These are phyloP conservation scores for Anastrepha obliqua DNA, from an alignment of 1,140 invertebrate genomes.

Conservation along the genomic window DNA sequence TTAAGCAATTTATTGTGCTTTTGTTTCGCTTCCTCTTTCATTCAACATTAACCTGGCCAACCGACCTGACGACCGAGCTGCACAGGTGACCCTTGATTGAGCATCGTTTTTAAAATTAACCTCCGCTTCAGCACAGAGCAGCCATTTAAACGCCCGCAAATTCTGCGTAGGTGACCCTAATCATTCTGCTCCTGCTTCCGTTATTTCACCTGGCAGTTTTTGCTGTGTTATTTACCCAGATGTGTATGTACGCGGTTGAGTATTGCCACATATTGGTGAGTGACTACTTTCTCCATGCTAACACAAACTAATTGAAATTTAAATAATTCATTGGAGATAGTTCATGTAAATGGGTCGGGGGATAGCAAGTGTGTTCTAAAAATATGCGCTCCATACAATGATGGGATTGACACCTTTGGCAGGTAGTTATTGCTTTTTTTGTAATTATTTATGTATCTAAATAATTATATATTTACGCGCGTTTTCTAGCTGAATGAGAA, in stretches of 20 bases:
- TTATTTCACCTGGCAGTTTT: background rate
- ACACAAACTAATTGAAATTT: background rate
- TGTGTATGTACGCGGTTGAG: background rate
- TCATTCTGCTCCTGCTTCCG: background rate
- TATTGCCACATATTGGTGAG: background rate
- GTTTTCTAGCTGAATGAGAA: too few species aligned
- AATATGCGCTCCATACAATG: too few species aligned
- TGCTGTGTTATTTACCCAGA: too few species aligned
- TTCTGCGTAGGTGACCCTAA: background rate
- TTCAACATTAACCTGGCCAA: background rate
- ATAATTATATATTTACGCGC: too few species aligned
- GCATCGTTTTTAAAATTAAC: background rate
- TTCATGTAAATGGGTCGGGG: background rate
- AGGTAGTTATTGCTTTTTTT: background rate
- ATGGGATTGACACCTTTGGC: background rate
- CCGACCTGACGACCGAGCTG: background rate
- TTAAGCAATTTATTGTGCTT: background rate
- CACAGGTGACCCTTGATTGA: background rate
- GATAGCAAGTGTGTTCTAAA: too few species aligned
- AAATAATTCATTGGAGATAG: slow-evolving; percentile 13
- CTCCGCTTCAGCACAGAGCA: background rate
- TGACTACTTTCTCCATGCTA: background rate
- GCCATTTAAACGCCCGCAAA: slow-evolving; percentile 6
- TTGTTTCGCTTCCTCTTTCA: background rate
- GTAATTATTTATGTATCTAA: too few species aligned